A percentile compares a stretch with the other conserved stretches of the same genome.
phyloP scores from a whole-genome alignment of 2,888 invertebrate species.

The Emmelina monodactyla region DNA sequence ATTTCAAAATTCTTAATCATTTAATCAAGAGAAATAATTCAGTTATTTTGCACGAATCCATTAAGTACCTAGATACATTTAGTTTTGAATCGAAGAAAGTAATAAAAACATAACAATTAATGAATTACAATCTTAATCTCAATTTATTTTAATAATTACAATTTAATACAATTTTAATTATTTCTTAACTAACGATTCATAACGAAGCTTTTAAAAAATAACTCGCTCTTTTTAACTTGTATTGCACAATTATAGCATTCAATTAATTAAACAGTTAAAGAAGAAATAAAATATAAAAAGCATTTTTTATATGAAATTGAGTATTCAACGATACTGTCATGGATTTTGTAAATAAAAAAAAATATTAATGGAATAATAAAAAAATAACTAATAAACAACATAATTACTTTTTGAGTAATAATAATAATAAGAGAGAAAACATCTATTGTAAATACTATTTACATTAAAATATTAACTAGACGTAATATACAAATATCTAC shows the following conservation, averaged over 20 bases:
- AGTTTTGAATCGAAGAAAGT: constrained; percentile 30
- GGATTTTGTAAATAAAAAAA: not conserved
- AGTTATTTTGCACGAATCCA: constrained; percentile 1
- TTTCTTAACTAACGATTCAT: constrained; percentile 36
- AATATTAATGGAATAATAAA: not conserved
- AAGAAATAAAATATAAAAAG: not conserved
- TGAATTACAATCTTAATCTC: constrained; percentile 57
- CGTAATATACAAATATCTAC: not conserved
- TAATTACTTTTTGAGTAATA: not conserved
- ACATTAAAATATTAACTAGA: not conserved
- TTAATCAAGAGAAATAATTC: constrained; percentile 53
- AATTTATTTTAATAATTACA: constrained; percentile 30
- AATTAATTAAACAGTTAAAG: constrained; percentile 19
- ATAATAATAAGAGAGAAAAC: not conserved
- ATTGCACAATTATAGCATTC: constrained; percentile 56
- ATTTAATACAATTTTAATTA: constrained; percentile 36
- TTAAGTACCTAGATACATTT: too few relatives aligned
- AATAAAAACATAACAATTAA: constrained; percentile 48
- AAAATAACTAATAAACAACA: not conserved
- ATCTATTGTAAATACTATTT: not conserved
- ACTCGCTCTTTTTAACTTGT: constrained; percentile 43
- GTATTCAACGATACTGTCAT: not conserved
- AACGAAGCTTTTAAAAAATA: constrained; percentile 42
- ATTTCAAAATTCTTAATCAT: constrained; percentile 52
- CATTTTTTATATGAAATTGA: not conserved